Percentiles rank a stretch among this genome's conserved stretches.
phyloP scores from a whole-genome alignment of 2,113 vertebrate species.

The Scartelaos histophorus region DNA sequence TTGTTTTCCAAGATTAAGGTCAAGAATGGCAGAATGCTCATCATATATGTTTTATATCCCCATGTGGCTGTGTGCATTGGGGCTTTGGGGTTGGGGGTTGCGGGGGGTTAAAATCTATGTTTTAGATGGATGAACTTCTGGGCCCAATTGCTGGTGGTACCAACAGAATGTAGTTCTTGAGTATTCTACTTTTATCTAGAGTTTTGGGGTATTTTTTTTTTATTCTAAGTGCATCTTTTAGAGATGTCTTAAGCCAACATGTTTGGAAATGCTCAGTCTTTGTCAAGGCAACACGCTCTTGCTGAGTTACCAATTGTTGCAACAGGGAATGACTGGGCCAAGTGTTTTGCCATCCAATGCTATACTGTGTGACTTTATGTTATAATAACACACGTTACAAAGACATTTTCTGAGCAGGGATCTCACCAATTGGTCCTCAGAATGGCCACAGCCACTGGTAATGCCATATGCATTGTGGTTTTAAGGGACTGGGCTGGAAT shows the following conservation, averaged over 20 bases:
- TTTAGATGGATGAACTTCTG: constrained; percentile 30
- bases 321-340: not conserved
- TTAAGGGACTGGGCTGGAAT: constrained; percentile 13
- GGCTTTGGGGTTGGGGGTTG: no score
- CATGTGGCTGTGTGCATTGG: constrained; percentile 5
- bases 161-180: constrained; percentile 40
- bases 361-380: constrained; percentile 12
- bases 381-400: not conserved
- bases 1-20: constrained; percentile 75
- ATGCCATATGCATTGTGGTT: constrained; percentile 10
- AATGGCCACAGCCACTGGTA: constrained; percentile 16
- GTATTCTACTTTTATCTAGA: constrained; percentile 1
- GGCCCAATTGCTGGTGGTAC: constrained; percentile 32
- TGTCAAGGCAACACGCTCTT: not conserved
- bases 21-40: constrained; percentile 47
- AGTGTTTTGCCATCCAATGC: constrained; percentile 3
- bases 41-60: constrained; percentile 47
- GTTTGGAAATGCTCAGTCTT: constrained; percentile 18
- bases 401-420: constrained; percentile 14
- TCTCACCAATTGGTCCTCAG: constrained; percentile 18
- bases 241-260: constrained; percentile 3
- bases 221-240: constrained; percentile 7
- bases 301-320: constrained; percentile 1
- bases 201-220: no score
- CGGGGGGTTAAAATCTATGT: constrained; percentile 22